Evolutionary conservation across 2,797 vertebrate genomes (phyloP).

Genomic region (Graptemys geographica): DNA sequence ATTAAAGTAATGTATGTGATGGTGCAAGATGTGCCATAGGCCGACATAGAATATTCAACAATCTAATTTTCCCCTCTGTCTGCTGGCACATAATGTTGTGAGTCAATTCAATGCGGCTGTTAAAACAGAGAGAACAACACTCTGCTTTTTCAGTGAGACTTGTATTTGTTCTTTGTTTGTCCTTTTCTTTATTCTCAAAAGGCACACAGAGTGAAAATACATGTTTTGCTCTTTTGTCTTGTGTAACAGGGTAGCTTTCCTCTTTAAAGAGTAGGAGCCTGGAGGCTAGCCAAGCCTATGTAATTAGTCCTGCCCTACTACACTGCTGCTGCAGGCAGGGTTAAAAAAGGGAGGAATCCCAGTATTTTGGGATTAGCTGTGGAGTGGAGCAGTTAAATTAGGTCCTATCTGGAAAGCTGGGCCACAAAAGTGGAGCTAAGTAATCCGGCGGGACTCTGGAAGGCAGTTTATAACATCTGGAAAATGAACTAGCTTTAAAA

Average conservation of each 20-base stretch:
- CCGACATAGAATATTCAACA: not conserved
- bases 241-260: not conserved
- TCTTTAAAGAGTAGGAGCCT: not conserved
- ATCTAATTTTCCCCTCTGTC: not conserved
- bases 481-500: not conserved
- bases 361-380: not conserved
- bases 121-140: not conserved
- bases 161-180: not conserved
- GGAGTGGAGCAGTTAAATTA: not conserved
- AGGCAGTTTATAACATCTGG: not conserved
- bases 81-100: not conserved
- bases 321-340: not conserved
- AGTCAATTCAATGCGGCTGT: not conserved
- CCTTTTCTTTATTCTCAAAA: constrained; percentile 14
- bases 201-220: not conserved
- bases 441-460: not conserved
- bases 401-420: not conserved
- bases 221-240: not conserved
- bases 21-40: not conserved
- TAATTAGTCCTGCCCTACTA: not conserved
- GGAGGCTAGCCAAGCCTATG: not conserved
- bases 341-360: not conserved
- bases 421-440: too few species aligned
- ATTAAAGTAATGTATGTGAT: not conserved
- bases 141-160: not conserved